Conservation (phyloP, 2,888 invertebrate genomes). For the Melinaea menophilus region DNA sequence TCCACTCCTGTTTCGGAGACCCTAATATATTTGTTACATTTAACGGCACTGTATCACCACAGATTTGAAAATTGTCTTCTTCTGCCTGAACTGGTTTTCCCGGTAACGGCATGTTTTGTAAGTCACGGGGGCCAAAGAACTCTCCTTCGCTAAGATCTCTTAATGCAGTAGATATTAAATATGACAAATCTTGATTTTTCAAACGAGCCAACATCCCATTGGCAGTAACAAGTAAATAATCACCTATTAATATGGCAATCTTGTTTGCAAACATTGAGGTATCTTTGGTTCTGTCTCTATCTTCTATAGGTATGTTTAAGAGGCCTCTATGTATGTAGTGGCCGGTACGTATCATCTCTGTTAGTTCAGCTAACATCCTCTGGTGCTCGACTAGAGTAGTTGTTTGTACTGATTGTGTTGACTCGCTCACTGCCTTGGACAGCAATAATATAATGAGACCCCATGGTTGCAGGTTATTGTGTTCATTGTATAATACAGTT, state of each 20-base stretch:
- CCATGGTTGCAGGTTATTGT: constrained; percentile 90
- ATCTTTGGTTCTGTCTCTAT: constrained; percentile 74
- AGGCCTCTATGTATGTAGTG: constrained; percentile 86
- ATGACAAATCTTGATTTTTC: constrained; percentile 84
- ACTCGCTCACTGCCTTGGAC: constrained; percentile 84
- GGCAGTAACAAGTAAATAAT: constrained; percentile 89
- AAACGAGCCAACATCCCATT: constrained; percentile 88
- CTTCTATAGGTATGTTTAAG: constrained; percentile 65
- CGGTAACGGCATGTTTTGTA: constrained; percentile 85
- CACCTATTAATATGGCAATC: constrained; percentile 90
- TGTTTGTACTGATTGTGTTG: constrained; percentile 73
- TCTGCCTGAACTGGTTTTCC: constrained; percentile 68
- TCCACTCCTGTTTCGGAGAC: constrained; percentile 83
- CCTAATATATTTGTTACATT: constrained; percentile 64
- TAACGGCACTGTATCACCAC: constrained; percentile 59
- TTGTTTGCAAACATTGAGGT: constrained; percentile 92
- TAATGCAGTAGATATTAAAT: constrained; percentile 88
- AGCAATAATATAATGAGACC: constrained; percentile 89
- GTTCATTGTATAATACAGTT: constrained; percentile 87
- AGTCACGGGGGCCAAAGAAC: constrained; percentile 85
- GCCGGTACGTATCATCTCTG: constrained; percentile 92
- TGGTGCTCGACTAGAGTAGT: constrained; percentile 76
- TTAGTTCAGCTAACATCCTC: constrained; percentile 80
- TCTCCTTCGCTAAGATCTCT: constrained; percentile 90
- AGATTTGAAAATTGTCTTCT: constrained; percentile 50